Conservation (phyloP, 2,797 vertebrate genomes). For the Clarias platycephalus region DNA sequence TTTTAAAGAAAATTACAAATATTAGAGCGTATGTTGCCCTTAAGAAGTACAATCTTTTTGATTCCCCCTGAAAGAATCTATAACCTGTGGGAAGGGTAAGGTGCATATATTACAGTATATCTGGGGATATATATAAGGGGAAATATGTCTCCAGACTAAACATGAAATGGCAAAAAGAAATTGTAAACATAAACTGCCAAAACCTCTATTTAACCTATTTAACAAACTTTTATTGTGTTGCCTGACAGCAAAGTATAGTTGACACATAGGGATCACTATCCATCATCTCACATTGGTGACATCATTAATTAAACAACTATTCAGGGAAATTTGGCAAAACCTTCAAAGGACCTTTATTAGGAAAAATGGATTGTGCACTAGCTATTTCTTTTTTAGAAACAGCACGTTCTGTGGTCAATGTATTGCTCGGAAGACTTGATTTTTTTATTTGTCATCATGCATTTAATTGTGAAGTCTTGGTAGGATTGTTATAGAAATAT, state of each 20-base stretch:
- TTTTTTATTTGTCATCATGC: not conserved
- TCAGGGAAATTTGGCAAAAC: too few relatives aligned
- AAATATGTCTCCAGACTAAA: not conserved
- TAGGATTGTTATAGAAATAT: not conserved
- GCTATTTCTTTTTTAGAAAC: too few relatives aligned
- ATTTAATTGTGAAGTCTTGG: not conserved
- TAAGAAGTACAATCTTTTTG: not conserved
- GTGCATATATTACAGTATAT: not conserved
- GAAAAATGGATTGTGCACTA: too few relatives aligned
- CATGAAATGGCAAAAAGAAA: not conserved
- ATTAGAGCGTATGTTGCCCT: not conserved
- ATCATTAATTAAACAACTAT: too few relatives aligned
- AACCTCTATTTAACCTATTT: not conserved
- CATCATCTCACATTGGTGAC: too few relatives aligned
- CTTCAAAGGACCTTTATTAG: too few relatives aligned
- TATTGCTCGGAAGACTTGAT: too few relatives aligned
- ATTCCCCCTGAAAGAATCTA: not conserved
- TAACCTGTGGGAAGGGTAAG: not conserved
- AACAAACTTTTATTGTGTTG: not conserved
- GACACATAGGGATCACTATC: too few relatives aligned
- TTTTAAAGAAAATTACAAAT: not conserved
- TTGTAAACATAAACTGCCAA: not conserved
- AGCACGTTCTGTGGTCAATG: too few relatives aligned
- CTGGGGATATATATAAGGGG: too few relatives aligned
- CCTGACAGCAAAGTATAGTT: too few relatives aligned